A percentile compares a stretch with the other conserved stretches of the same genome.
Conservation (phyloP, 1,140 invertebrate genomes). For the Drosophila mojavensis region DNA sequence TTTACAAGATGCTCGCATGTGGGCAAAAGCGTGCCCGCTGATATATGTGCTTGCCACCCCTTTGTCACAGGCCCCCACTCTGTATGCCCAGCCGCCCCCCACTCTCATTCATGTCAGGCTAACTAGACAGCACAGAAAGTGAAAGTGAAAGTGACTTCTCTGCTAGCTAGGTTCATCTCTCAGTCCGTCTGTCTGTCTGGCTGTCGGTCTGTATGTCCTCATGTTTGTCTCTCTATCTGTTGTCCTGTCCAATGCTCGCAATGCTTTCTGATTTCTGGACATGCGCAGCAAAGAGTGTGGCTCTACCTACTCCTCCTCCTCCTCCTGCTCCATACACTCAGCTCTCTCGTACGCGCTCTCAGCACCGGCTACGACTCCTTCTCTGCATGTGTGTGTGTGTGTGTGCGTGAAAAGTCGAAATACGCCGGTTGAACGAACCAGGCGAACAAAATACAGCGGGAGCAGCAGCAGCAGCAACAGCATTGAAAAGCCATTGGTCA, state of each 20-base stretch:
- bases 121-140: conserved; percentile 35
- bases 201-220: no score
- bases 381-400: conserved; percentile 42
- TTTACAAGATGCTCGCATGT: conserved; percentile 47
- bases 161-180: conserved; percentile 8
- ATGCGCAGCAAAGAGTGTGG: conserved; percentile 35
- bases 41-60: conserved; percentile 45
- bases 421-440: conserved; percentile 78
- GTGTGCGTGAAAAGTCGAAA: conserved; percentile 41
- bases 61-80: conserved; percentile 21
- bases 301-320: background rate
- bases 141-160: conserved; percentile 69
- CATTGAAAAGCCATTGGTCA: conserved; percentile 55
- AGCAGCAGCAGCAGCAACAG: conserved; percentile 56
- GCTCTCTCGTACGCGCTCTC: conserved; percentile 13
- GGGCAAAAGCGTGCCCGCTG: conserved; percentile 10
- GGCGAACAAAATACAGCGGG: conserved; percentile 44
- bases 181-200: conserved; percentile 3
- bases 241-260: conserved; percentile 35
- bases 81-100: background rate
- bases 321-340: background rate
- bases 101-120: conserved; percentile 2
- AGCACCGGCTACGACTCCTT: conserved; percentile 10
- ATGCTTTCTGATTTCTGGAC: conserved; percentile 14
- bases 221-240: conserved; percentile 20